phyloP scores from a whole-genome alignment of 2,113 vertebrate species.

The Casuarius casuarius region DNA sequence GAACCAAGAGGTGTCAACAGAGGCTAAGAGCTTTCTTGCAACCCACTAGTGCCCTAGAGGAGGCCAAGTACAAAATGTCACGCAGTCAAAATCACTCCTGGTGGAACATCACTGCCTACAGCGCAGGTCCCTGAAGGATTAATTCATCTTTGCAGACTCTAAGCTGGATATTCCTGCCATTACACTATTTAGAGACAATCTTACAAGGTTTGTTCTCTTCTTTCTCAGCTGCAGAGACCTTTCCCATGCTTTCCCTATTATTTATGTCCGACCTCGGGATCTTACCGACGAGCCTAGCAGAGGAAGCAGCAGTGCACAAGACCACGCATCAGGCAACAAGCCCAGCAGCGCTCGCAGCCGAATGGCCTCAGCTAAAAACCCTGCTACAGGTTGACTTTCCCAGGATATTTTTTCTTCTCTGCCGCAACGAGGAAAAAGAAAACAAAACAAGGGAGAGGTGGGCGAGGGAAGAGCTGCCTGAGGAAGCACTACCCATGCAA shows the following conservation, averaged over 20 bases:
- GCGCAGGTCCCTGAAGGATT: neutral
- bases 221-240: neutral
- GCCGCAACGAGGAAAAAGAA: neutral
- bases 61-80: neutral
- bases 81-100: neutral
- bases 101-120: fast-evolving
- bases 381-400: neutral
- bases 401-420: neutral
- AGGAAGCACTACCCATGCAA: neutral
- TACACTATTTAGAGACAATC: neutral
- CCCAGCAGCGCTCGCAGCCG: neutral
- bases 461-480: neutral
- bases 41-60: neutral
- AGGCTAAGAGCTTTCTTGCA: neutral
- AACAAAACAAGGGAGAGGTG: neutral
- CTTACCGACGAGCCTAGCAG: neutral
- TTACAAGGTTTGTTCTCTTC: neutral
- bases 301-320: neutral
- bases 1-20: neutral
- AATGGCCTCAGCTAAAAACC: neutral
- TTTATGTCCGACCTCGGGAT: neutral
- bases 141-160: neutral
- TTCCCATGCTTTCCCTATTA: neutral
- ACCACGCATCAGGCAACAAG: neutral
- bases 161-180: neutral